Evolutionary conservation across 2,888 invertebrate species (phyloP).

Genomic region (Ctena decussata): DNA sequence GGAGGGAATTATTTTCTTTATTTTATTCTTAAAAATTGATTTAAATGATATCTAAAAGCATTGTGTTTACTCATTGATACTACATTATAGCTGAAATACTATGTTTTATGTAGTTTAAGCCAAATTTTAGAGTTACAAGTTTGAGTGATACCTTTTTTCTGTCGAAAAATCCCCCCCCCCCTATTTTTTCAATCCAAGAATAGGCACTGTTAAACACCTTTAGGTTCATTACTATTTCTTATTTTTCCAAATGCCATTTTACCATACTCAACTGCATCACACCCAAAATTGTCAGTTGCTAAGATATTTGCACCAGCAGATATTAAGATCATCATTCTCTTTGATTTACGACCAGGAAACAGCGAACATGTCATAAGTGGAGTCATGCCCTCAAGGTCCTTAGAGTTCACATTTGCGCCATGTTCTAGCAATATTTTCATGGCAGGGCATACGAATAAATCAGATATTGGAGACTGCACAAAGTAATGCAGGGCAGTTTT

Average conservation of each 20-base stretch:
- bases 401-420: conserved; percentile 25
- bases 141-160: no score
- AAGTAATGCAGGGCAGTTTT: conserved; percentile 18
- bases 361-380: conserved; percentile 25
- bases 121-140: no score
- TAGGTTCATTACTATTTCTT: no score
- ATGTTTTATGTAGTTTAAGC: no score
- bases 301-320: conserved; percentile 8
- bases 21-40: no score
- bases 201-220: no score
- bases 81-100: no score
- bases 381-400: conserved; percentile 26
- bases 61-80: no score
- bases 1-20: no score
- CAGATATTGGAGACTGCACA: conserved; percentile 11
- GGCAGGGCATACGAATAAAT: conserved; percentile 22
- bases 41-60: no score
- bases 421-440: conserved; percentile 24
- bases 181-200: no score
- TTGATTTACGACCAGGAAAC: background rate
- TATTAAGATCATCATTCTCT: conserved; percentile 30
- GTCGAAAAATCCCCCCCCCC: no score
- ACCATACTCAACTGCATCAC: background rate
- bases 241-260: background rate
- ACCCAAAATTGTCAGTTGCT: background rate